A percentile compares a stretch with the other conserved stretches of the same genome.
These are phyloP conservation scores for Sinonovacula constricta DNA, from an alignment of 1,140 invertebrate species.

Conservation along the genomic window DNA sequence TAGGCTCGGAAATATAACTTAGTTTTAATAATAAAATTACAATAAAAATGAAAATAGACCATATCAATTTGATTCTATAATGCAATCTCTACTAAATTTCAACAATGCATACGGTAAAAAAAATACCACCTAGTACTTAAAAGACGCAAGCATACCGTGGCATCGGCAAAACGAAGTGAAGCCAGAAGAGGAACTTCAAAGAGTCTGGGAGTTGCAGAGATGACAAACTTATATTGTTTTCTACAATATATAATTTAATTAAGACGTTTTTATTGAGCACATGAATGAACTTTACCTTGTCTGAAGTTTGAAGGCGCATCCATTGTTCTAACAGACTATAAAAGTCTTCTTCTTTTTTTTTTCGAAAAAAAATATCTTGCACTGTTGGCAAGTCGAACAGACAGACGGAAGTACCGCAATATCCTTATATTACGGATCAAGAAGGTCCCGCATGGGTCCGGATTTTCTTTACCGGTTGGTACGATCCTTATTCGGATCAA, in stretches of 20 bases:
- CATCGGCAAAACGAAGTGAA: not conserved
- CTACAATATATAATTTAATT: not conserved
- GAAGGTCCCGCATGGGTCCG: too few species aligned
- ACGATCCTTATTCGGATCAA: too few species aligned
- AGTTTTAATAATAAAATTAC: too few species aligned
- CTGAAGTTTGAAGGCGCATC: constrained; percentile 32
- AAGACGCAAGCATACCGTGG: not conserved
- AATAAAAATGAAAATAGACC: too few species aligned
- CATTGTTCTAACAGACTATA: constrained; percentile 11
- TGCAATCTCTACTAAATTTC: too few species aligned
- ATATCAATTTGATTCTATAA: too few species aligned
- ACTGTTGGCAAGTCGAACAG: constrained; percentile 35
- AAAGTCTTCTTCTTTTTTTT: not conserved
- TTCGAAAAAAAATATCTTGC: constrained; percentile 17
- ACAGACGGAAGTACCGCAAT: not conserved
- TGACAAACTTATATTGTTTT: not conserved
- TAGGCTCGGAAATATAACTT: too few species aligned
- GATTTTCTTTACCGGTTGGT: too few species aligned
- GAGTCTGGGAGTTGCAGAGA: not conserved
- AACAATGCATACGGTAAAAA: too few species aligned
- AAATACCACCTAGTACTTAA: too few species aligned
- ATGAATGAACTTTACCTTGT: constrained; percentile 13
- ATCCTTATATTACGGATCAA: too few species aligned
- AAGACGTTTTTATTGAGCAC: not conserved
- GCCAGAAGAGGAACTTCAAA: not conserved